phyloP scores from a whole-genome alignment of 2,797 vertebrate genomes.

The Siniperca obscura region DNA sequence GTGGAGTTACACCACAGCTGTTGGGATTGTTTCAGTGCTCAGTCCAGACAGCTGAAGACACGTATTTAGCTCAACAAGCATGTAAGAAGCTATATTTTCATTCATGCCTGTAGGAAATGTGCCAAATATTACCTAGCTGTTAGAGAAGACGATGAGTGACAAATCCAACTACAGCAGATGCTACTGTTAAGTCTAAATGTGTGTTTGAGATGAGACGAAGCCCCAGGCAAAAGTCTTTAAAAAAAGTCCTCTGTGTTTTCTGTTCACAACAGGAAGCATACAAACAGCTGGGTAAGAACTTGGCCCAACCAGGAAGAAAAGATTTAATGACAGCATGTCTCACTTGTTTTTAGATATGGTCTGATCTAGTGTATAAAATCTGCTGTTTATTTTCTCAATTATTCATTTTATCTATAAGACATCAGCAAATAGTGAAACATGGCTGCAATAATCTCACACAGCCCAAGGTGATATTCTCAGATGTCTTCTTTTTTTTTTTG shows the following conservation, averaged over 20 bases:
- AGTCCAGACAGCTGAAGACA: conserved; percentile 18
- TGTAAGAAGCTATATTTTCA: not conserved
- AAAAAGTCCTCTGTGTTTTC: conserved; percentile 15
- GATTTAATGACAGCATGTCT: conserved; percentile 8
- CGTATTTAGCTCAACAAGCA: conserved; percentile 10
- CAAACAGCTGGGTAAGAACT: conserved; percentile 23
- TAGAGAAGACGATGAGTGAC: not conserved
- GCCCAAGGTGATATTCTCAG: not conserved
- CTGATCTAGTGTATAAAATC: not conserved
- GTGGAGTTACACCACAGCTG: conserved; percentile 69
- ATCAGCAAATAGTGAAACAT: not conserved
- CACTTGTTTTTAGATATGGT: not conserved
- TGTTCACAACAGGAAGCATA: conserved; percentile 27
- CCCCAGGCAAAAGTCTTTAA: conserved; percentile 22
- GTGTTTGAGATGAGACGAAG: conserved; percentile 24
- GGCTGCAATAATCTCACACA: not conserved
- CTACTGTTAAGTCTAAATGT: not conserved
- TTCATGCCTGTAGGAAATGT: not conserved
- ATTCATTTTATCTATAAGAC: not conserved
- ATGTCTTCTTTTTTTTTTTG: no score
- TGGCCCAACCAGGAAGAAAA: conserved; percentile 9
- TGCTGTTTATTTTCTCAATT: not conserved
- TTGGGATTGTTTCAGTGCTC: conserved; percentile 28
- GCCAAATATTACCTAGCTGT: not conserved
- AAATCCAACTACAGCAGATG: not conserved